Percentiles rank a stretch among this genome's conserved stretches.
These are phyloP conservation scores for Tragelaphus oryx DNA, from an alignment of 2,797 vertebrate species.

Conservation along the genomic window DNA sequence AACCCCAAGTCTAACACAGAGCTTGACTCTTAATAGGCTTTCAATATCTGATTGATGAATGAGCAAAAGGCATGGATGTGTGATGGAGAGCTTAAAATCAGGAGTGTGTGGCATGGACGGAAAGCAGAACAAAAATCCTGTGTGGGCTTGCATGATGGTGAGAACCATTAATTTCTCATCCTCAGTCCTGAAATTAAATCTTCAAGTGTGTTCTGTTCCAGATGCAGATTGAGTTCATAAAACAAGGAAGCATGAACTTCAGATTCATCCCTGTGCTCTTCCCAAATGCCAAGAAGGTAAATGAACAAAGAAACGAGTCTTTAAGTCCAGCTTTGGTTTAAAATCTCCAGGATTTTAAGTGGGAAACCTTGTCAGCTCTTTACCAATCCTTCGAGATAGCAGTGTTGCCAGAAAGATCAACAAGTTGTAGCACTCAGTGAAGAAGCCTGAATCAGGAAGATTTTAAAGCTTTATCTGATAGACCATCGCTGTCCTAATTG, in stretches of 20 bases:
- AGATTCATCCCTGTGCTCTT: constrained; percentile 95
- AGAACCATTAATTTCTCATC: constrained; percentile 23
- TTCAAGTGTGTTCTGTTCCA: constrained; percentile 78
- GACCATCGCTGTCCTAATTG: constrained; percentile 3
- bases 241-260: constrained; percentile 96
- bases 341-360: constrained; percentile 49
- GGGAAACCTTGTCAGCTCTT: constrained; percentile 31
- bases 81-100: neutral
- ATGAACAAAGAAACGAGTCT: neutral
- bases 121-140: neutral
- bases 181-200: constrained; percentile 74
- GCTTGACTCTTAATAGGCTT: neutral
- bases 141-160: neutral
- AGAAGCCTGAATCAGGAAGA: neutral
- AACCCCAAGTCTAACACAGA: neutral
- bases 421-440: neutral
- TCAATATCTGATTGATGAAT: neutral
- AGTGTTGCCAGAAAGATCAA: constrained; percentile 23
- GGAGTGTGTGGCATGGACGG: neutral
- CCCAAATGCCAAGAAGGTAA: constrained; percentile 91
- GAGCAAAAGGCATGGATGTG: neutral
- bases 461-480: neutral
- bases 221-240: constrained; percentile 98
- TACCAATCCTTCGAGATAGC: constrained; percentile 17
- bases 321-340: constrained; percentile 44